These are phyloP conservation scores for Vulpes lagopus DNA, from an alignment of 2,113 vertebrate species.

Conservation along the genomic window DNA sequence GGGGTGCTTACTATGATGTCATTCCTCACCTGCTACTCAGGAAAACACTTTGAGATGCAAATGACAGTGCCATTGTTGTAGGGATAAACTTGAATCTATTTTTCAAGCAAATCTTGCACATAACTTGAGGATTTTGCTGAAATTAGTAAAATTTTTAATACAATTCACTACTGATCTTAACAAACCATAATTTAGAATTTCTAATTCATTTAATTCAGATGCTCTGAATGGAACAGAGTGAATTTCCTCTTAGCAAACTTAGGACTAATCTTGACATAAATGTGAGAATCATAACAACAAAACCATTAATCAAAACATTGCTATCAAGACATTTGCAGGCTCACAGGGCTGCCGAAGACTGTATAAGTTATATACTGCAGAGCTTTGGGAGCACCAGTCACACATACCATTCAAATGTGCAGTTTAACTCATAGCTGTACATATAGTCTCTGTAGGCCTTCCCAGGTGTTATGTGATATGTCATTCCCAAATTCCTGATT, in stretches of 20 bases:
- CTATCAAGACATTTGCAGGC: background rate
- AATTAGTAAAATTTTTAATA: background rate
- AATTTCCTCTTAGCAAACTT: background rate
- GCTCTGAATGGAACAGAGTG: background rate
- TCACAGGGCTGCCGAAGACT: background rate
- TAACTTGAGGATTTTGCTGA: background rate
- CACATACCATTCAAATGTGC: background rate
- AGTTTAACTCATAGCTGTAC: background rate
- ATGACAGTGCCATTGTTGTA: background rate
- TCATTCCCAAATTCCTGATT: background rate
- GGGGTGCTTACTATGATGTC: rapidly evolving
- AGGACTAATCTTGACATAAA: background rate
- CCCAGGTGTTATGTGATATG: background rate
- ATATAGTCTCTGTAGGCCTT: background rate
- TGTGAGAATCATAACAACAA: background rate
- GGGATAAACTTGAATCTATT: background rate
- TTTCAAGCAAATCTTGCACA: background rate
- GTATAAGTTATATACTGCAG: background rate
- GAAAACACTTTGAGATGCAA: background rate
- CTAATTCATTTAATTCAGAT: background rate
- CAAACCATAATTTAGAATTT: background rate
- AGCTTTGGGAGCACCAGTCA: background rate
- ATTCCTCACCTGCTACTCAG: background rate
- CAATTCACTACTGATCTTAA: background rate
- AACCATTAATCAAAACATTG: background rate